phyloP scores from a whole-genome alignment of 2,113 vertebrate genomes.

The Bubo scandiacus region DNA sequence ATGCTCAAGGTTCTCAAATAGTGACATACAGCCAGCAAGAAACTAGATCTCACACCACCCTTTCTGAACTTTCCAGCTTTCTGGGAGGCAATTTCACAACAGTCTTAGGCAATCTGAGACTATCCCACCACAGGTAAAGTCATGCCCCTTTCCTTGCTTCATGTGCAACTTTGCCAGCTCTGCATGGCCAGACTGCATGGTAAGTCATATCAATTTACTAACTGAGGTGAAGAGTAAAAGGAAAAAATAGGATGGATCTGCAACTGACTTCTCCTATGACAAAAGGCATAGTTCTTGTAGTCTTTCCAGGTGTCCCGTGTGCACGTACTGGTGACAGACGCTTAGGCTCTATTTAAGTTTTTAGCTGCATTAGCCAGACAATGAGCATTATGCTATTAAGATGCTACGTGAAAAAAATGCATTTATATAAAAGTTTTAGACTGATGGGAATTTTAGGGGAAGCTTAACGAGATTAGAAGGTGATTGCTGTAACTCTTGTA shows the following conservation, averaged over 20 bases:
- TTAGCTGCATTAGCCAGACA: background rate
- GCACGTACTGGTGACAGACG: accelerated
- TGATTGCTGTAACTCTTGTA: background rate
- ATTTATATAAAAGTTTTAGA: background rate
- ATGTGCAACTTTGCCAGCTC: background rate
- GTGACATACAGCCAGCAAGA: background rate
- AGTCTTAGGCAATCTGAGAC: background rate
- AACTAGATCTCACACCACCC: background rate
- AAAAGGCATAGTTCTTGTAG: background rate
- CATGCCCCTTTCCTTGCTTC: background rate
- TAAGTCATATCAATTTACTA: background rate
- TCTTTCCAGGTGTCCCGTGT: background rate
- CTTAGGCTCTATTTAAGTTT: background rate
- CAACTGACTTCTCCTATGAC: background rate
- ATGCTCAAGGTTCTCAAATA: background rate
- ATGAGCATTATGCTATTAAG: background rate
- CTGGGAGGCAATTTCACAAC: background rate
- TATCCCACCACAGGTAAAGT: background rate
- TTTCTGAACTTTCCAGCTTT: background rate
- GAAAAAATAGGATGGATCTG: background rate
- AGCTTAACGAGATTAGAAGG: background rate
- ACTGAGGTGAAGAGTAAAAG: background rate
- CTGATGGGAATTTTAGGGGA: background rate
- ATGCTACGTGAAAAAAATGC: background rate
- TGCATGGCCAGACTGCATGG: background rate